Evolutionary conservation across 2,888 invertebrate species (phyloP).

Genomic region (Spialia ferax): DNA sequence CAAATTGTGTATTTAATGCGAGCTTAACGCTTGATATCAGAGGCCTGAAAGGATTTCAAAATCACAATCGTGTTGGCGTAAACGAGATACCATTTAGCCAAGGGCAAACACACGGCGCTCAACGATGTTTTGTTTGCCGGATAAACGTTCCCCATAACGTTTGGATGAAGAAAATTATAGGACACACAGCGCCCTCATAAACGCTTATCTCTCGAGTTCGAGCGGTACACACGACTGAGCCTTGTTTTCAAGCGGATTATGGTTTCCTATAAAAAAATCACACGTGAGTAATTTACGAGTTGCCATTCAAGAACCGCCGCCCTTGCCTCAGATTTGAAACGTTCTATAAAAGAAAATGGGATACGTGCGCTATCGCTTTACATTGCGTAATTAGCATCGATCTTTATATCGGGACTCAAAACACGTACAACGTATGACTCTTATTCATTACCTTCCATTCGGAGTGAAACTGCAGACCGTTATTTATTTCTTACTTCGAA

Average conservation of each 20-base stretch:
- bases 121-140: slow-evolving; percentile 58
- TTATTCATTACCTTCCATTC: slow-evolving; percentile 29
- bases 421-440: slow-evolving; percentile 28
- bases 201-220: slow-evolving; percentile 45
- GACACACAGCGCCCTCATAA: slow-evolving; percentile 48
- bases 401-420: slow-evolving; percentile 14
- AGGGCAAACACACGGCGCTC: slow-evolving; percentile 63
- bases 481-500: slow-evolving; percentile 26
- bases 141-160: slow-evolving; percentile 61
- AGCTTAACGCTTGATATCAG: slow-evolving; percentile 72
- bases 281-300: slow-evolving; percentile 37
- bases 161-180: slow-evolving; percentile 66
- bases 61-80: slow-evolving; percentile 76
- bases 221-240: slow-evolving; percentile 45
- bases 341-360: slow-evolving; percentile 28
- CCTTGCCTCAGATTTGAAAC: slow-evolving; percentile 14
- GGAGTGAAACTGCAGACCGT: slow-evolving; percentile 22
- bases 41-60: slow-evolving; percentile 74
- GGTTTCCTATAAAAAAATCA: slow-evolving; percentile 44
- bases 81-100: slow-evolving; percentile 80
- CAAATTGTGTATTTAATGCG: slow-evolving; percentile 80
- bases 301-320: slow-evolving; percentile 13
- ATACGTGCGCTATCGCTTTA: slow-evolving; percentile 28
- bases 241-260: slow-evolving; percentile 44
- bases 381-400: slow-evolving; percentile 21